phyloP scores from a whole-genome alignment of 2,888 invertebrate genomes.

The Drosophila aldrichi region DNA sequence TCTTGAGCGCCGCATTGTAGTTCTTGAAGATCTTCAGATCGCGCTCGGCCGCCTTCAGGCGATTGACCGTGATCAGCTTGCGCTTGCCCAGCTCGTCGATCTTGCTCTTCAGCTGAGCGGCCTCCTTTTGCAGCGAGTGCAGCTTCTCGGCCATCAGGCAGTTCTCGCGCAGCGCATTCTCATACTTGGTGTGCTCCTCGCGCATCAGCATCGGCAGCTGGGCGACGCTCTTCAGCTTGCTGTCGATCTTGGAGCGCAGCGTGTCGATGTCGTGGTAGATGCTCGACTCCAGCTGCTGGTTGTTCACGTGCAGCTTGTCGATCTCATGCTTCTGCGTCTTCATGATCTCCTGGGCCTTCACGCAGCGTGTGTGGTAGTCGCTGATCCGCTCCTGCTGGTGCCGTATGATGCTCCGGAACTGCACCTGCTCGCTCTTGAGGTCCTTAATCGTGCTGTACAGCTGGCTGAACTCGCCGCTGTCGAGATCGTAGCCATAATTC shows the following conservation, averaged over 20 bases:
- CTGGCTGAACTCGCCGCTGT: slow-evolving; percentile 48
- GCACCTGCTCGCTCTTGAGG: slow-evolving; percentile 79
- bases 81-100: slow-evolving; percentile 82
- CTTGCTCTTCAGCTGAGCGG: slow-evolving; percentile 69
- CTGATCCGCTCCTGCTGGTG: slow-evolving; percentile 81
- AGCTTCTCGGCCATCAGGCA: slow-evolving; percentile 75
- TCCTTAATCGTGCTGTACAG: slow-evolving; percentile 71
- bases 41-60: slow-evolving; percentile 78
- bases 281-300: slow-evolving; percentile 81
- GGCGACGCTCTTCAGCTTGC: slow-evolving; percentile 79
- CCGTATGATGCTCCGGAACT: slow-evolving; percentile 82
- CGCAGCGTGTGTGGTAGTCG: slow-evolving; percentile 82
- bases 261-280: slow-evolving; percentile 78
- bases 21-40: slow-evolving; percentile 83
- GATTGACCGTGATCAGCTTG: slow-evolving; percentile 70
- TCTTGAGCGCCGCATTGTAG: slow-evolving; percentile 77
- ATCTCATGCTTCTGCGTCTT: slow-evolving; percentile 83
- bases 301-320: slow-evolving; percentile 80
- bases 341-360: slow-evolving; percentile 83
- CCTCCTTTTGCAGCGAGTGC: slow-evolving; percentile 70
- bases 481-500: slow-evolving; percentile 24
- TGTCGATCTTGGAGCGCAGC: slow-evolving; percentile 80
- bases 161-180: slow-evolving; percentile 79
- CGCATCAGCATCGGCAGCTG: slow-evolving; percentile 81
- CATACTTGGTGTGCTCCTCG: slow-evolving; percentile 80